Conservation (phyloP, 2,888 invertebrate species). For the Branchellion lobata region DNA sequence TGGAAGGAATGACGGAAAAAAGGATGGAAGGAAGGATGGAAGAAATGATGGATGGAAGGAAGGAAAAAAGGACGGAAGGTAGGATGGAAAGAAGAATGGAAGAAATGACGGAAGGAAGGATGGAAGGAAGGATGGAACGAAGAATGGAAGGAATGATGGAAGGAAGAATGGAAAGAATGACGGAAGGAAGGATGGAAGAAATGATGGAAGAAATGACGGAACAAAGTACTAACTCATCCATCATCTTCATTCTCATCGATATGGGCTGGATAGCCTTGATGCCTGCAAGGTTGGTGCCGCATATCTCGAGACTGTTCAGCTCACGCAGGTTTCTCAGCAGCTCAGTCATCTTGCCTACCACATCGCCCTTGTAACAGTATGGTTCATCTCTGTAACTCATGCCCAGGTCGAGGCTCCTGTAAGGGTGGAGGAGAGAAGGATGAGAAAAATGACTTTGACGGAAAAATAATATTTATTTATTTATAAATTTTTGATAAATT, state of each 20-base stretch:
- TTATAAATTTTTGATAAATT: neutral
- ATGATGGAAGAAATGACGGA: too few relatives aligned
- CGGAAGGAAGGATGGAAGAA: too few relatives aligned
- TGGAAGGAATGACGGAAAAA: too few relatives aligned
- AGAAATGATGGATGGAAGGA: too few relatives aligned
- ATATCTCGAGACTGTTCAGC: slow-evolving; percentile 84
- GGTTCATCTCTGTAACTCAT: slow-evolving; percentile 63
- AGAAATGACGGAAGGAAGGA: too few relatives aligned
- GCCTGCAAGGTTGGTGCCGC: slow-evolving; percentile 85
- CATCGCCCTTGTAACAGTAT: slow-evolving; percentile 72
- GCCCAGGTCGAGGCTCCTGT: slow-evolving; percentile 81
- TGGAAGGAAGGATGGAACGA: too few relatives aligned
- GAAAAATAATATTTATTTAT: too few relatives aligned
- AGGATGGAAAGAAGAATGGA: too few relatives aligned
- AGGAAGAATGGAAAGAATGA: too few relatives aligned
- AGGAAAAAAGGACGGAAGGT: too few relatives aligned
- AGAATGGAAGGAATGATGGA: too few relatives aligned
- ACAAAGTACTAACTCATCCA: neutral
- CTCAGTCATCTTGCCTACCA: slow-evolving; percentile 71
- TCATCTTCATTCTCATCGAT: neutral
- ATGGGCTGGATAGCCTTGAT: slow-evolving; percentile 1
- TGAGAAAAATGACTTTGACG: neutral
- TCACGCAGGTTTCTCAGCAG: slow-evolving; percentile 75
- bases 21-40: too few relatives aligned
- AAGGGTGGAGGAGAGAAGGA: neutral